Conservation (phyloP, 2,113 vertebrate genomes). For the Zosterops hypoxanthus region DNA sequence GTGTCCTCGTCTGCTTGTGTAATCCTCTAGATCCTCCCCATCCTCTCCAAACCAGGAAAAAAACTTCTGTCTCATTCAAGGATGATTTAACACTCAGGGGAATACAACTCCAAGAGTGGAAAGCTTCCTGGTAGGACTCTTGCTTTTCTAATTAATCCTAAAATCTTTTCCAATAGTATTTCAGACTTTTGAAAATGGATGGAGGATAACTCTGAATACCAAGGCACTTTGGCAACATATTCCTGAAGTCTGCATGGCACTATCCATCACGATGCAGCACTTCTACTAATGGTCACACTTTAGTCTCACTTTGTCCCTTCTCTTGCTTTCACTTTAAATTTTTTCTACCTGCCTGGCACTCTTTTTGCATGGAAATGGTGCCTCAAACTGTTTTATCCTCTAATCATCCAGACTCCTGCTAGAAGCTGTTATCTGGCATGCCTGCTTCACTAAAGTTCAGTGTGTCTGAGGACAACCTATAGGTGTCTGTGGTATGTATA, state of each 20-base stretch:
- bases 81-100: neutral
- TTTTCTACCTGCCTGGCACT: neutral
- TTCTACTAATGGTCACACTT: neutral
- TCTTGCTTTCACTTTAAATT: neutral
- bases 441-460: neutral
- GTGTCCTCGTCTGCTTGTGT: neutral
- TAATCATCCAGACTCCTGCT: neutral
- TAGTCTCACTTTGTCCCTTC: neutral
- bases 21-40: neutral
- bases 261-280: neutral
- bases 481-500: neutral
- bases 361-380: neutral
- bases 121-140: neutral
- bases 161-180: neutral
- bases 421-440: neutral
- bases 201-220: neutral
- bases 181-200: neutral
- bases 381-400: neutral
- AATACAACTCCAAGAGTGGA: neutral
- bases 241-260: neutral
- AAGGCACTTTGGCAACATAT: neutral
- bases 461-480: neutral
- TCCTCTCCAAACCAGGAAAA: neutral
- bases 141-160: neutral
- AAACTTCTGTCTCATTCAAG: neutral